These are phyloP conservation scores for Pseudococcus viburni DNA, from an alignment of 2,888 invertebrate species.

Conservation along the genomic window DNA sequence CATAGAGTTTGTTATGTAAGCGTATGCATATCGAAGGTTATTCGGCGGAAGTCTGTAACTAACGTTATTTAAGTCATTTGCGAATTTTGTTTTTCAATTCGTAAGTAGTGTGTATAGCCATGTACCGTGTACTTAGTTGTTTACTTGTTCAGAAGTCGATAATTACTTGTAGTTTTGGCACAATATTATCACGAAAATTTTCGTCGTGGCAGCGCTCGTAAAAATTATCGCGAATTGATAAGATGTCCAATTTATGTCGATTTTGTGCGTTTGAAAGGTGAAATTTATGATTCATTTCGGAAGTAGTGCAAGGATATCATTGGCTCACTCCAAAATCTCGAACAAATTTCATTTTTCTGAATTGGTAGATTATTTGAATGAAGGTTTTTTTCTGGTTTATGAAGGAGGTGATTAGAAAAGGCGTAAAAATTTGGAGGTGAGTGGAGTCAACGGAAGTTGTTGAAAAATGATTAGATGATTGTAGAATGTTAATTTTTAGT, in stretches of 20 bases:
- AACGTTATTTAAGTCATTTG: neutral
- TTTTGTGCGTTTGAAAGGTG: neutral
- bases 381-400: no score
- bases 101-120: neutral
- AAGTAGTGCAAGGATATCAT: no score
- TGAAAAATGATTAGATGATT: no score
- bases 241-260: neutral
- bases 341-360: no score
- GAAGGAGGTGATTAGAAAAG: no score
- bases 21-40: slow-evolving; percentile 29
- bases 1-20: neutral
- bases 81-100: slow-evolving; percentile 29
- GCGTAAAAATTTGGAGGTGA: no score
- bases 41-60: slow-evolving; percentile 1
- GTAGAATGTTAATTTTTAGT: no score
- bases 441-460: no score
- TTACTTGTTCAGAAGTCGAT: slow-evolving; percentile 1
- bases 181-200: neutral
- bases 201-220: neutral
- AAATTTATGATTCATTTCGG: no score
- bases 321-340: no score
- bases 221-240: neutral
- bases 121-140: slow-evolving; percentile 1
- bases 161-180: slow-evolving; percentile 1
- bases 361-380: no score